Base-by-base conservation (phyloP, 2,113 vertebrate genomes). In the Xyrauchen texanus region DNA sequence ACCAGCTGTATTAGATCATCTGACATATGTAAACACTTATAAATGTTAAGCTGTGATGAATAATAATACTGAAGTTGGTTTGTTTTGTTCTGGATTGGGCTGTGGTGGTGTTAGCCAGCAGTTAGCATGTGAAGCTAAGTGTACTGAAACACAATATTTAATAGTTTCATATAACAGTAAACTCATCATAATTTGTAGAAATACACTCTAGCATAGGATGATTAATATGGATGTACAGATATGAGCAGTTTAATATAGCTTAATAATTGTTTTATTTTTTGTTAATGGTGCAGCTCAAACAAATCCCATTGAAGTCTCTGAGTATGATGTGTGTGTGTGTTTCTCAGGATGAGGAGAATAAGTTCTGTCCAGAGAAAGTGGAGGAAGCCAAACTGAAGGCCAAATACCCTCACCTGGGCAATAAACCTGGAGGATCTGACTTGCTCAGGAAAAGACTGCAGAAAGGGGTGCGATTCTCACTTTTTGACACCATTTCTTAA, bases 361-460 rank as follows among this genome's bases (percentile, higher is more conserved):
- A 96, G 82, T 94, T 96, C 87, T 96, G 94, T 88, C 96, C 95
- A 77, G 98, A 99, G 88, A 97, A 97, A 87, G 92, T 90, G 78
- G 98, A 99, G 92, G 98, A 99, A 92, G 97, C 95, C 64, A 99
- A 99, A 81, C 91, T 99, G 88, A 98, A 98, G 93, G 91, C 95
- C 87, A 95, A 95, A 83, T 99, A 99, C 67, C 98, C 98, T 89
- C 95, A 97, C 86, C 90, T 99, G 87, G 97, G 95, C 77, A 92
- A 95, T 79, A 99, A 98, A 83, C 96, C 97, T 9, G 96, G 98
- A 66, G 98, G 98, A 46, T 99, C 98, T 0, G 97, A 98, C 84
- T 94, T 99, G 87, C 94, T 99, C 86, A 95, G 97, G 87, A 99
- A 99, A 91, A 91, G 98, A 73, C 94, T 99, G 74, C 95, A 97